Evolutionary conservation across 1,140 invertebrate genomes (phyloP), one percentile per base, ranked within the genome.

Genomic region (Kradibia gibbosae): DNA sequence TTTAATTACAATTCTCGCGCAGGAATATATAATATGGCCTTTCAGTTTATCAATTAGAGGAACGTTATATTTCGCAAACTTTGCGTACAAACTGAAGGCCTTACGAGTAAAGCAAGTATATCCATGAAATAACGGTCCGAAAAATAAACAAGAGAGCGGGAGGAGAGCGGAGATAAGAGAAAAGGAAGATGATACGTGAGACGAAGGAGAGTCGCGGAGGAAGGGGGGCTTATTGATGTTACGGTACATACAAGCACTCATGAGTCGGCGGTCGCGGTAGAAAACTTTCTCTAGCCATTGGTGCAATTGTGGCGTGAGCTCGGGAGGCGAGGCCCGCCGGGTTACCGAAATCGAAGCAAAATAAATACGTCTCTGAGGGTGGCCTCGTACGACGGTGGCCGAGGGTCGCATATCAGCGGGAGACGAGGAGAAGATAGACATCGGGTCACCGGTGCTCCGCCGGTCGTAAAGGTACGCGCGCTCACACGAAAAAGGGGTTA

Each of bases 311-410:
- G n/a, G 62, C 34, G 28, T 10, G 36, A 70, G 65, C n/a, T 55
- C 22, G 17, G n/a, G 70, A 67, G 1, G 67, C 10, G n/a, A 71
- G 3, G 0, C 76, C 34, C 55, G 25, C n/a, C 0, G 10, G 5
- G 22, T 53, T 34, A 73, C 78, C 62, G 78, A 60, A 80, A 80
- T 72, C 70, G 67, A 80, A 72, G 60, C 36, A 25, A 20, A 57
- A 72, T 67, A 60, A 80, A 80, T 72, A 60, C 34, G 50, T 72
- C 70, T 73, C 50, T 31, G 65, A 73, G 67, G 77, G 65, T 71
- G 77, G 62, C 13, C 77, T 50, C 48, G 34, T 13, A 42, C 4
- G 25, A 60, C 53, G n/a, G 45, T 25, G 31, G 28, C n/a, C 34
- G 50, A 72, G 78, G 78, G 78, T 80, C 48, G 78, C 20, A 50